Base-by-base conservation (phyloP, 1,140 invertebrate species). In the Panagrolaimus sp. region DNA sequence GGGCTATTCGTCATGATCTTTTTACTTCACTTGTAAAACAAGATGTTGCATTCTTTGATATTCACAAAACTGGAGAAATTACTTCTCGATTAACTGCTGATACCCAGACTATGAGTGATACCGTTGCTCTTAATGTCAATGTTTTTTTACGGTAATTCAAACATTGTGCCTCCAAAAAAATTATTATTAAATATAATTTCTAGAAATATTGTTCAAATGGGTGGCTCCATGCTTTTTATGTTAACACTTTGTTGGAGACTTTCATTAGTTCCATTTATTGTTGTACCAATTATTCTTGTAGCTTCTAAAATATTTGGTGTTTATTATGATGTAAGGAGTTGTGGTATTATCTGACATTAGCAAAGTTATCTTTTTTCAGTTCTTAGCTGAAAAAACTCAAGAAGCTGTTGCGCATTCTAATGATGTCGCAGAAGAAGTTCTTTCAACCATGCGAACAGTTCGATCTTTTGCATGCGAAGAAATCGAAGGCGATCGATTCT, bases 381-480 rank as follows among this genome's bases (percentile, higher is more conserved):
- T 72, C 65, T 71, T 85, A 0, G 75, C 82, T 13, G 78, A 83
- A 63, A 75, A 82, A 66, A 82, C 84, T 1, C 84, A 85, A 75
- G 74, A 84, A 70, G 75, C 79, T 16, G 71, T 84, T 7, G 85
- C 85, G 1, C 75, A 79, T 63, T 77, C 84, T 5, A 85, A 85
- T 66, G 77, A 84, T 72, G 82, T 85, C 20, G 83, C 83, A 9
- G 84, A 85, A 70, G 83, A 84, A 72, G 76, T 81, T 9, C 57
- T 83, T n/a, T 78, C 76, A 5, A 75, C 81, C 8, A 84, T 84
- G 69, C 65, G 83, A 61, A 84, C 82, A 11, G 82, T 84, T 9
- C 77, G 80, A 53, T 77, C 76, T 14, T 84, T 84, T 72, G 83
- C 84, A 11, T 81, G 81, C 69, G 84, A 84, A 72, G 68, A 79